phyloP scores from a whole-genome alignment of 1,140 invertebrate genomes.

The Chironomus striatipennis region DNA sequence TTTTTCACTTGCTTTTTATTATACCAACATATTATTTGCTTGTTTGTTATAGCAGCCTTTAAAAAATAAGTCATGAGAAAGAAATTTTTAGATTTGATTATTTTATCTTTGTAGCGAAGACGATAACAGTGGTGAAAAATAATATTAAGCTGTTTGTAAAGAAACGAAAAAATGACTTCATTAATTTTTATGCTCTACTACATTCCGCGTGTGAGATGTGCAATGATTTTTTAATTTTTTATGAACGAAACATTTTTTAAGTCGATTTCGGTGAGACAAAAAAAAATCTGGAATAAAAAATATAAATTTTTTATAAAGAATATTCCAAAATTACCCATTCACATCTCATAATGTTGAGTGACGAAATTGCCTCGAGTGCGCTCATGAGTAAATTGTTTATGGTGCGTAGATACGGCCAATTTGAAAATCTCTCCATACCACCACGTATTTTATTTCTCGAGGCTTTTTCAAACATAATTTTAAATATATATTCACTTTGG shows the following conservation, averaged over 20 bases:
- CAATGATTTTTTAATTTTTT: conserved; percentile 18
- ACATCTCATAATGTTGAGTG: conserved; percentile 21
- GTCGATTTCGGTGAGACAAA: too few species aligned
- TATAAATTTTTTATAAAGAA: too few species aligned
- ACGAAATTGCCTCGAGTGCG: conserved; percentile 17
- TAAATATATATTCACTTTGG: too few species aligned
- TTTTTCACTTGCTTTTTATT: neutral
- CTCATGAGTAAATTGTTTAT: conserved; percentile 19
- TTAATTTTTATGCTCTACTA: neutral
- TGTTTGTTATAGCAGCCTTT: neutral
- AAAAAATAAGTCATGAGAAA: neutral
- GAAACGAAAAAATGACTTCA: neutral
- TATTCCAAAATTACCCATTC: conserved; percentile 9
- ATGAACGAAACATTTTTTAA: neutral
- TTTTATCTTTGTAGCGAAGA: neutral
- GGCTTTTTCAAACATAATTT: too few species aligned
- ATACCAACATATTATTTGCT: neutral
- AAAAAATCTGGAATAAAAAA: too few species aligned
- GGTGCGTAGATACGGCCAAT: conserved; percentile 19
- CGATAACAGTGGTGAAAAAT: neutral
- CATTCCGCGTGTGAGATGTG: neutral
- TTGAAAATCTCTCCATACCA: neutral
- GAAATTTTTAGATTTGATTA: neutral
- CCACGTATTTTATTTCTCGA: too few species aligned
- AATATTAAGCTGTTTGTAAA: neutral